phyloP scores from a whole-genome alignment of 2,113 vertebrate species.

The Phyllostomus discolor region DNA sequence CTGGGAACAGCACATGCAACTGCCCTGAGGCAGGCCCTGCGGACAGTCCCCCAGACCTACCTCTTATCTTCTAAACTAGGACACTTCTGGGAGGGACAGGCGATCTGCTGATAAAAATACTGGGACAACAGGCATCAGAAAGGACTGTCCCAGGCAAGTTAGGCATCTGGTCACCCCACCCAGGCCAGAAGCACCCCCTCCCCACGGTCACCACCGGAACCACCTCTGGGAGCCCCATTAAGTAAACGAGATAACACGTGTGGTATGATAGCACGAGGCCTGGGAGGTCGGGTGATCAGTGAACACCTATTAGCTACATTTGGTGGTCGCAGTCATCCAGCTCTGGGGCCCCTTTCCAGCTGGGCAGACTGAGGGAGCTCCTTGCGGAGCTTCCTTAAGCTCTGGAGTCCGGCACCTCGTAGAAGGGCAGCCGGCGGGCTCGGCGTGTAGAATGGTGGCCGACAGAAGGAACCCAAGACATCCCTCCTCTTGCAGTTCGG shows the following conservation, averaged over 20 bases:
- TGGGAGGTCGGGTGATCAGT: neutral
- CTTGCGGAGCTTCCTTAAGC: neutral
- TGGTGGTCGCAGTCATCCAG: fast-evolving
- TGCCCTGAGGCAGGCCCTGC: neutral
- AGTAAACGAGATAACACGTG: neutral
- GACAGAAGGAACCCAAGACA: neutral
- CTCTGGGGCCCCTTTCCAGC: neutral
- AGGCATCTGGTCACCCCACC: neutral
- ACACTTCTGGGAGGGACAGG: neutral
- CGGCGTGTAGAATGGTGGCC: fast-evolving
- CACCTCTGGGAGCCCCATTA: neutral
- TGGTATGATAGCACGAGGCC: neutral
- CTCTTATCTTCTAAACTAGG: neutral
- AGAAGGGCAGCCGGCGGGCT: neutral
- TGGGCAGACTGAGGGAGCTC: neutral
- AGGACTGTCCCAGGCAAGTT: neutral
- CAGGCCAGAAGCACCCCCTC: neutral
- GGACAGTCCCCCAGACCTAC: neutral
- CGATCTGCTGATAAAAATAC: neutral
- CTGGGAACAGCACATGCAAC: no score
- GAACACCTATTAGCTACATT: fast-evolving
- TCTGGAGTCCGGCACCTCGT: neutral
- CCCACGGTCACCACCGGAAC: neutral
- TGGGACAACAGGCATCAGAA: neutral
- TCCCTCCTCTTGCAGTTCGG: neutral